Conservation (phyloP, 2,113 vertebrate species). For the Tragelaphus imberbis region DNA sequence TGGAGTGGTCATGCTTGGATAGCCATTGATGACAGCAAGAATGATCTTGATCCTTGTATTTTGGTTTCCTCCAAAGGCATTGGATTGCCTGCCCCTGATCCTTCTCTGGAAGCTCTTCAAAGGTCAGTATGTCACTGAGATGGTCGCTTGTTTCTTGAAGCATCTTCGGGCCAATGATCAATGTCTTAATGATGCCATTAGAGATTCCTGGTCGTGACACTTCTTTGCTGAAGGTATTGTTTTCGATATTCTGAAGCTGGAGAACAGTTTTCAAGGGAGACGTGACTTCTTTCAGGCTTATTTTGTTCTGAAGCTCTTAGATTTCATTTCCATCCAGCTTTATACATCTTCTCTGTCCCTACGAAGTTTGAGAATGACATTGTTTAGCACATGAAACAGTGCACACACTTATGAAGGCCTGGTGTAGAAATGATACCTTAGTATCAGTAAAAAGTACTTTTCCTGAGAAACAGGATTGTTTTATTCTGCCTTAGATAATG, state of each 20-base stretch:
- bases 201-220: constrained; percentile 13
- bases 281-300: neutral
- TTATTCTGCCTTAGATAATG: neutral
- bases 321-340: neutral
- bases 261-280: neutral
- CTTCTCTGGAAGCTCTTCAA: constrained; percentile 84
- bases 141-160: constrained; percentile 91
- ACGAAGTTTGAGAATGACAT: neutral
- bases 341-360: neutral
- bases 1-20: constrained; percentile 79
- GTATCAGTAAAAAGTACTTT: neutral
- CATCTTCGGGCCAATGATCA: constrained; percentile 83
- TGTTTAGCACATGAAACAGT: neutral
- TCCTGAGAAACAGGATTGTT: neutral
- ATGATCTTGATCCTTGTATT: constrained; percentile 89
- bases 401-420: neutral
- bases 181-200: neutral
- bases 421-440: neutral
- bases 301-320: constrained; percentile 1
- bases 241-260: neutral
- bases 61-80: constrained; percentile 83
- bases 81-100: constrained; percentile 88
- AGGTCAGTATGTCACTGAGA: constrained; percentile 89
- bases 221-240: constrained; percentile 3
- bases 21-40: constrained; percentile 85